Percentiles rank a stretch among this genome's conserved stretches.
These are phyloP conservation scores for Pantherophis guttatus DNA, from an alignment of 2,113 vertebrate genomes.

Conservation along the genomic window DNA sequence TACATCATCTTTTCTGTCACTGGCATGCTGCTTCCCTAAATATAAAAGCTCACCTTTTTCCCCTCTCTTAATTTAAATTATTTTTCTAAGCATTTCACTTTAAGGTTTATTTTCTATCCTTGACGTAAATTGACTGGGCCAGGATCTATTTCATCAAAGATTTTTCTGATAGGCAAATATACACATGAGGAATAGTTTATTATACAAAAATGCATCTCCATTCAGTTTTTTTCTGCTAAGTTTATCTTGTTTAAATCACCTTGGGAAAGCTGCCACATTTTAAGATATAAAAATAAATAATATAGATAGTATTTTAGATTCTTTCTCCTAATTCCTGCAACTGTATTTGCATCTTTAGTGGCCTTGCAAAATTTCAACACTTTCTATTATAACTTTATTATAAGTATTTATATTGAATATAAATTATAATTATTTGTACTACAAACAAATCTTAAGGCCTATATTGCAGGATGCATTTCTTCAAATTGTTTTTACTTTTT, in stretches of 20 bases:
- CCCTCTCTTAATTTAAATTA: not conserved
- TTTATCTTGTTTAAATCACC: not conserved
- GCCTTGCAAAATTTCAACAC: not conserved
- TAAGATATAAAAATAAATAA: not conserved
- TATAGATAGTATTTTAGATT: not conserved
- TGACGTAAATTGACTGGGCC: not conserved
- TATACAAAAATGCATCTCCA: not conserved
- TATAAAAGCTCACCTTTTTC: not conserved
- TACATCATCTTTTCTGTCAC: not conserved
- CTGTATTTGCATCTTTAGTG: not conserved
- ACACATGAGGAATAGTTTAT: not conserved
- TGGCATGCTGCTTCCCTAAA: not conserved
- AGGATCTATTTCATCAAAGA: not conserved
- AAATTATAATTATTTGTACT: not conserved
- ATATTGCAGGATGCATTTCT: not conserved
- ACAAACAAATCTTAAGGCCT: not conserved
- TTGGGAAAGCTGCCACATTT: not conserved
- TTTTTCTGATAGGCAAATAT: not conserved
- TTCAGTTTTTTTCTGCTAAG: not conserved
- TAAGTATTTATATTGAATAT: not conserved
- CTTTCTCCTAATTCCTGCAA: not conserved
- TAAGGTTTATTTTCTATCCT: not conserved
- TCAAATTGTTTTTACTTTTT: not conserved
- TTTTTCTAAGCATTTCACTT: not conserved
- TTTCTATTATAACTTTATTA: not conserved